A percentile compares a stretch with the other conserved stretches of the same genome.
Evolutionary conservation across 1,140 invertebrate species (phyloP).

Genomic region (Calliopsis andreniformis): DNA sequence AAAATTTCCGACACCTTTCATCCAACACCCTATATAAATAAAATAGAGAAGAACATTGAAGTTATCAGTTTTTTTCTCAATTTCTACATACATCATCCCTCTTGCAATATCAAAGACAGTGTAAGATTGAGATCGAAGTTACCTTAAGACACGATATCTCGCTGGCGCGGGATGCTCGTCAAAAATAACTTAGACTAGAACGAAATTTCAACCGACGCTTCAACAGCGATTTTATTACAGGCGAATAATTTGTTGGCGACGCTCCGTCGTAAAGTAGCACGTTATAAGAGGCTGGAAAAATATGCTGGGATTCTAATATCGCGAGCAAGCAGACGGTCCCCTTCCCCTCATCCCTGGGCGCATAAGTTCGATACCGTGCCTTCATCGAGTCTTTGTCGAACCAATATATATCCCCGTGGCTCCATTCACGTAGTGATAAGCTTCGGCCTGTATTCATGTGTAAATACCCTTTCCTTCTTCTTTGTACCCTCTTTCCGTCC

Average conservation of each 20-base stretch:
- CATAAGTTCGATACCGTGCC: slow-evolving; percentile 62
- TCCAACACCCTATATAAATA: no score
- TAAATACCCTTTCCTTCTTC: slow-evolving; percentile 68
- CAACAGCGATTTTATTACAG: slow-evolving; percentile 38
- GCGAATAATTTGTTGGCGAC: slow-evolving; percentile 49
- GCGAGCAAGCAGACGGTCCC: slow-evolving; percentile 46
- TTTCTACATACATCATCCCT: no score
- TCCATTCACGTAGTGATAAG: slow-evolving; percentile 67
- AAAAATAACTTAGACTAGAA: slow-evolving; percentile 17
- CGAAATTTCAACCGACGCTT: slow-evolving; percentile 1
- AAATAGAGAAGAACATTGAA: no score
- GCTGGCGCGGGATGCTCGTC: slow-evolving; percentile 15
- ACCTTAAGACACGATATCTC: background rate
- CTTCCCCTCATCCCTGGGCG: slow-evolving; percentile 38
- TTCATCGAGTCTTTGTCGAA: slow-evolving; percentile 65
- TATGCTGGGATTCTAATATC: slow-evolving; percentile 61
- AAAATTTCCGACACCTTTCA: no score
- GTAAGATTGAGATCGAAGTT: no score
- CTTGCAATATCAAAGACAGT: no score
- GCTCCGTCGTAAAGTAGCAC: slow-evolving; percentile 33
- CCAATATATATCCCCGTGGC: slow-evolving; percentile 63
- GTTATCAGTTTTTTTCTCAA: no score
- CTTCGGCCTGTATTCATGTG: slow-evolving; percentile 67
- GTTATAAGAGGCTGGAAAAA: slow-evolving; percentile 35
- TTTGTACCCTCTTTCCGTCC: slow-evolving; percentile 25